phyloP scores from a whole-genome alignment of 2,797 vertebrate species.

The Sibirionetta formosa region DNA sequence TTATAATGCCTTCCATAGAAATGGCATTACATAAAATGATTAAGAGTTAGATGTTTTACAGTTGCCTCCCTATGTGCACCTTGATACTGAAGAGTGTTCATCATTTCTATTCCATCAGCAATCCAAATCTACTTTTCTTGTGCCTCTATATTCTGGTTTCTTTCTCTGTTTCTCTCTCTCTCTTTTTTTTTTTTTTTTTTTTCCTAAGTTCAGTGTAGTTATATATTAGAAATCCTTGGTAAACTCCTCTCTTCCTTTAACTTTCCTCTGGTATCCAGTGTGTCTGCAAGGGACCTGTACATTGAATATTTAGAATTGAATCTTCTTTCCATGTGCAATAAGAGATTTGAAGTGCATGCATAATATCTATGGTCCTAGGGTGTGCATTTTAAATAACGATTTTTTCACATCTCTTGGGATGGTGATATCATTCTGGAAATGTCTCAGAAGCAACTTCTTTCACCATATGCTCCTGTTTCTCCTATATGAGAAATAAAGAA shows the following conservation, averaged over 20 bases:
- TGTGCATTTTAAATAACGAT: background rate
- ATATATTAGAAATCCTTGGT: background rate
- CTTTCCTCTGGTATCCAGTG: background rate
- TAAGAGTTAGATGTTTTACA: background rate
- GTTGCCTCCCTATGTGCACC: accelerated
- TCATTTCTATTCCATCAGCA: background rate
- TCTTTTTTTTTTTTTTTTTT: background rate
- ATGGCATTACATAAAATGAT: background rate
- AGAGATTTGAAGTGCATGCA: background rate
- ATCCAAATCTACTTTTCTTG: background rate
- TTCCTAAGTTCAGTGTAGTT: background rate
- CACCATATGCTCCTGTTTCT: background rate
- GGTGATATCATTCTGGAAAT: background rate
- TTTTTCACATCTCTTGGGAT: background rate
- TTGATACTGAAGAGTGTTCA: background rate
- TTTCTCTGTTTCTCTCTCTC: too few species aligned
- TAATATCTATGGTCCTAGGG: background rate
- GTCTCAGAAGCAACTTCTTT: background rate
- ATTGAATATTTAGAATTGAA: background rate
- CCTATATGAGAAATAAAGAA: background rate
- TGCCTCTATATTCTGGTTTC: background rate
- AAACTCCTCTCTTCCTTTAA: background rate
- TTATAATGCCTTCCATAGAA: background rate
- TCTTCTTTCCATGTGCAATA: background rate
- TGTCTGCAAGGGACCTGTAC: background rate